Evolutionary conservation across 2,797 vertebrate species (phyloP).

Genomic region (Tapirus indicus): DNA sequence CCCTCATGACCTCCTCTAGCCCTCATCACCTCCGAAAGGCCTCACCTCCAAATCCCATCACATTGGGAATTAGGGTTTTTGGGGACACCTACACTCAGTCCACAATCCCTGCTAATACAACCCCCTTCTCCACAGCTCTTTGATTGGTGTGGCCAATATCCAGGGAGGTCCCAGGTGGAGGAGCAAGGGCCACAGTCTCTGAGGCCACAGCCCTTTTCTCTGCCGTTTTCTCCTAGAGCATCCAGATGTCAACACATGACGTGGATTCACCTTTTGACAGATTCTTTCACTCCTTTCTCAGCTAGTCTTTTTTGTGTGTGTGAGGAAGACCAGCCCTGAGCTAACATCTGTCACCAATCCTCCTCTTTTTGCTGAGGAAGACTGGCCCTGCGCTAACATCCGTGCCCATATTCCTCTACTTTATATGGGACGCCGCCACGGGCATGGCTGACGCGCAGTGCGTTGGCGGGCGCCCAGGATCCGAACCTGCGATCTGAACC

Average conservation of each 20-base stretch:
- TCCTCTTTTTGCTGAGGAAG: too few relatives aligned
- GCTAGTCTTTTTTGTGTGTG: too few relatives aligned
- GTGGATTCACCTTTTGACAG: neutral
- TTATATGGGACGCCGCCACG: too few relatives aligned
- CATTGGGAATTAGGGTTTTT: rapidly evolving
- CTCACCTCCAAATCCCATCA: neutral
- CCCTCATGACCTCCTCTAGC: neutral
- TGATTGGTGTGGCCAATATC: rapidly evolving
- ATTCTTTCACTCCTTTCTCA: neutral
- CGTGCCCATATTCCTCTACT: too few relatives aligned
- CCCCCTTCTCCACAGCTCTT: neutral
- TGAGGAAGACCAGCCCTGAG: too few relatives aligned
- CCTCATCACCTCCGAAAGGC: neutral
- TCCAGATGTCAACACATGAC: neutral
- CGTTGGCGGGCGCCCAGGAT: too few relatives aligned
- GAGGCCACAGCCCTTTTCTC: neutral
- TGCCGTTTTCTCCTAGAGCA: rapidly evolving
- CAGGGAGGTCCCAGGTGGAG: neutral
- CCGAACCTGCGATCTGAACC: too few relatives aligned
- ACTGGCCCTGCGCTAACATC: too few relatives aligned
- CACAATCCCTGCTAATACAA: too few relatives aligned
- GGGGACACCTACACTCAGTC: neutral
- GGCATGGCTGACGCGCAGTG: too few relatives aligned
- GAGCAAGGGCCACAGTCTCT: too few relatives aligned
- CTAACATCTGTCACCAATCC: too few relatives aligned